These are phyloP conservation scores for Trichomycterus rosablanca DNA, from an alignment of 2,113 vertebrate genomes.

Conservation along the genomic window DNA sequence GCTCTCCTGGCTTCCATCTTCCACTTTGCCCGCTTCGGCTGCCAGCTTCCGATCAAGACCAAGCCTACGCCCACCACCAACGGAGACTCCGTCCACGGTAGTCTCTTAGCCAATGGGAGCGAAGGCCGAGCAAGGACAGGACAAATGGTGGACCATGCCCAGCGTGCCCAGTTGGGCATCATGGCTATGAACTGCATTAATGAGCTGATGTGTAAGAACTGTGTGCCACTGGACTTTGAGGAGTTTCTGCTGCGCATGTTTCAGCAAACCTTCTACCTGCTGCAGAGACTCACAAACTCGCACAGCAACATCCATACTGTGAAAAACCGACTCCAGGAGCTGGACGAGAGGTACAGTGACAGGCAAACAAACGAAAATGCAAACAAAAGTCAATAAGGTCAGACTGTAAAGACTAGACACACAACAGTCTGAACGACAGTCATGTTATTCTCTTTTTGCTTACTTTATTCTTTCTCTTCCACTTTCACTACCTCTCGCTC, in stretches of 20 bases:
- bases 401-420: too few relatives aligned
- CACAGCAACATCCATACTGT: conserved; percentile 88
- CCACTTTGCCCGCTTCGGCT: conserved; percentile 95
- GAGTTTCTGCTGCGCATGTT: conserved; percentile 96
- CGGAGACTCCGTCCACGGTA: conserved; percentile 54
- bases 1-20: conserved; percentile 95
- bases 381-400: too few relatives aligned
- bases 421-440: background rate
- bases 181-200: conserved; percentile 97
- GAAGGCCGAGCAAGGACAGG: conserved; percentile 57
- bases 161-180: conserved; percentile 83
- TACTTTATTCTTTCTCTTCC: conserved; percentile 33
- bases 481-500: conserved; percentile 45
- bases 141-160: conserved; percentile 61
- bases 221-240: conserved; percentile 96
- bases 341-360: conserved; percentile 87
- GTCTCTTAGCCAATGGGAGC: conserved; percentile 74
- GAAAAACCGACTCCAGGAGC: conserved; percentile 89
- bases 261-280: conserved; percentile 98
- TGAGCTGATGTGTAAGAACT: conserved; percentile 99
- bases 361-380: conserved; percentile 5
- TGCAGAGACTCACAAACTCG: conserved; percentile 93
- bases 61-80: conserved; percentile 63
- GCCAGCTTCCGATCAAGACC: conserved; percentile 78
- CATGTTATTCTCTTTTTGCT: conserved; percentile 27